These are phyloP conservation scores for Corythaixoides concolor DNA, from an alignment of 2,113 vertebrate genomes.

Conservation along the genomic window DNA sequence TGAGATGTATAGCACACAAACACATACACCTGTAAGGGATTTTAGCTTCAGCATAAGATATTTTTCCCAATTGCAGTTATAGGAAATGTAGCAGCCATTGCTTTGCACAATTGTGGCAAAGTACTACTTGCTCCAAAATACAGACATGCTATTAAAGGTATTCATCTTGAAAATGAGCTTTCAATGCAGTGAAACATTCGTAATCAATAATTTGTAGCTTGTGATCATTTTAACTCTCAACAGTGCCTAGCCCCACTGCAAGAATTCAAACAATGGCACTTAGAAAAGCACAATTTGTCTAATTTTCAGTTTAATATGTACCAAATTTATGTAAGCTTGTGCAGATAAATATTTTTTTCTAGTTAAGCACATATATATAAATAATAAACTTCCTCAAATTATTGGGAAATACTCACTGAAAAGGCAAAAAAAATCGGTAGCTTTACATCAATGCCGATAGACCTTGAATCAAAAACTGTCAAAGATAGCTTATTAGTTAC, in stretches of 20 bases:
- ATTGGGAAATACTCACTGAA: not conserved
- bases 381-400: not conserved
- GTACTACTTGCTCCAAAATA: not conserved
- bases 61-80: not conserved
- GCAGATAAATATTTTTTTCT: not conserved
- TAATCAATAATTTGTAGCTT: not conserved
- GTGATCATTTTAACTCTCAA: not conserved
- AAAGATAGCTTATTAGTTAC: constrained; percentile 27
- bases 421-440: not conserved
- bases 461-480: constrained; percentile 32
- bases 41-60: not conserved
- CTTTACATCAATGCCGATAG: not conserved
- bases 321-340: not conserved
- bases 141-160: not conserved
- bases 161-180: not conserved
- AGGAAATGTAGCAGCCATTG: not conserved
- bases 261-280: not conserved
- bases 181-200: not conserved
- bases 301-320: not conserved
- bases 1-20: not conserved
- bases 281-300: not conserved
- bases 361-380: constrained; percentile 28
- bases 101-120: not conserved
- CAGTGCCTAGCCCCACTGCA: not conserved
- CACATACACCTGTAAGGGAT: not conserved